Base-by-base conservation (phyloP, 2,888 invertebrate genomes). In the Drosophila rubida region DNA sequence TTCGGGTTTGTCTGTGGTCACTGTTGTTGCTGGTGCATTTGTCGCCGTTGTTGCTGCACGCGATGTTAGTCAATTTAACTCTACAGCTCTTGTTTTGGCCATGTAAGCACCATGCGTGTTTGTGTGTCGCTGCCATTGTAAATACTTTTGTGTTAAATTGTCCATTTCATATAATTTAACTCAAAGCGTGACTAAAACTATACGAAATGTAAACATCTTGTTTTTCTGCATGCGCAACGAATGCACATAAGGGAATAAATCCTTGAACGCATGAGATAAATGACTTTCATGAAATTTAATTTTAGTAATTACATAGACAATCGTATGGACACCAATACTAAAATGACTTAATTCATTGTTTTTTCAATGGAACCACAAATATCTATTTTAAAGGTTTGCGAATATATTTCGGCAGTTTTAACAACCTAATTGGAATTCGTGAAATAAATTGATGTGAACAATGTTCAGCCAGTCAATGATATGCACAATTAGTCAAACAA, bases 1-100 rank as follows among this genome's bases (percentile, higher is more conserved):
- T 74, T 65, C 57, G 62, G 77, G 67, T 55, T 64, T 61, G 53
- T 51, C 48, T 77, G 77, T 65, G 68, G 77, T 55, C 42, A 64
- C 19, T 64, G 30, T 45, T 74, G 59, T 9, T 55, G 41, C 41
- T 72, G 32, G 51, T 69, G 55, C 41, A 25, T 39, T 37, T 51
- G 50, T 35, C 44, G 45, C 44, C 23, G n/a, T 11, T 73, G 58
- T 13, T 46, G 39, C 42, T 42, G 41, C 42, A 22, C 32, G 49
- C 44, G 54, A 53, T 53, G 67, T 68, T 68, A 68, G 64, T 64
- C 54, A 64, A 54, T 68, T 55, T 23, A 49, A 50, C 42, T 42
- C 42, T 6, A 22, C 14, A 32, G 49, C 16, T 58, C 48, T 42
- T 71, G 50, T 44, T 61, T 50, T 59, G 55, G 32, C 30, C 4